Base-by-base conservation (phyloP, 2,888 invertebrate genomes). In the Incurvaria masculella region DNA sequence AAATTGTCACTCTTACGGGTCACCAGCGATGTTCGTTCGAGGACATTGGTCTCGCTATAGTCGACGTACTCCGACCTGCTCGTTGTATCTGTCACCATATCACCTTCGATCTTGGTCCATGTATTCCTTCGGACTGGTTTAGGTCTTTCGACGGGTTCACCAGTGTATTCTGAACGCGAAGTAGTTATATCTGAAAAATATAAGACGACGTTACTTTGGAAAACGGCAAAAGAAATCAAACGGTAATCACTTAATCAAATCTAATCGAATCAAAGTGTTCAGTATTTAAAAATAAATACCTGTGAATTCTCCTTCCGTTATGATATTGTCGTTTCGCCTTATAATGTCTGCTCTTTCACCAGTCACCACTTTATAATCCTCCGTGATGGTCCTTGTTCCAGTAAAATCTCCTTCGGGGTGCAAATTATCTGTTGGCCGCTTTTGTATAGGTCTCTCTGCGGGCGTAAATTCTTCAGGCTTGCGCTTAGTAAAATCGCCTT, bases 101-200 rank as follows among this genome's bases (percentile, higher is more conserved):
- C 88, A 23, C 88, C 89, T 68, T 88, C 88, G 42, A 88, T 72
- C 65, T 89, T 89, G 0, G 89, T 89, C 80, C 85, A 89, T 1
- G 89, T 90, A 59, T 89, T 88, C 47, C 89, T 81, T 56, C 89
- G 76, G 44, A 87, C 82, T 50, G 84, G 81, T 59, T 73, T 81
- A 41, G 85, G 80, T 58, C 85, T 72, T 64, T 86, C 87, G 5
- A 80, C 75, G 52, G 82, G 81, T 64, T 84, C 82, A n/a, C 85
- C 83, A 53, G 86, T 87, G 64, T 84, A 89, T 61, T 86, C 87
- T 51, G 81, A 69, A 57, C 85, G 84, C 46, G 82, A 80, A 45
- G 89, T 89, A 50, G 89, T 89, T 49, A 82, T 76, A 68, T 85
- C 89, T 89, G 66, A 55, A 79, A 72, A 48, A 50, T 49, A 47